phyloP scores from a whole-genome alignment of 2,888 invertebrate genomes.

The Alentia gelatinosa region DNA sequence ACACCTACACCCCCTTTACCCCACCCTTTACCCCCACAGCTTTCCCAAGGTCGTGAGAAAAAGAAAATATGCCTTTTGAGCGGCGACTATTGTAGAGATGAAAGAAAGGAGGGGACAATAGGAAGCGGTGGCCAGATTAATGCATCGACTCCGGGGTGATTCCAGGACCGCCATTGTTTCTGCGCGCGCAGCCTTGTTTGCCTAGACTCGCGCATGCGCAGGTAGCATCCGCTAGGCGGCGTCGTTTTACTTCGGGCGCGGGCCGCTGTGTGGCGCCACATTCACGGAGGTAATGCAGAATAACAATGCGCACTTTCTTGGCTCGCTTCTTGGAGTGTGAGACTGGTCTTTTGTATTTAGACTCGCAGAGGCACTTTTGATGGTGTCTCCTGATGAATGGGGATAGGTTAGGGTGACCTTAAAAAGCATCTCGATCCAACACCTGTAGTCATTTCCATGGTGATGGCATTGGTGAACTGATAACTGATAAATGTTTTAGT shows the following conservation, averaged over 20 bases:
- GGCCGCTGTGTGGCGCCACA: neutral
- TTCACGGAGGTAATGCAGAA: neutral
- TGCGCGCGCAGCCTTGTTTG: neutral
- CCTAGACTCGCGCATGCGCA: neutral
- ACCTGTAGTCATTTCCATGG: no score
- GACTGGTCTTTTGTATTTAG: no score
- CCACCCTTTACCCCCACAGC: neutral
- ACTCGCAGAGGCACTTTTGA: no score
- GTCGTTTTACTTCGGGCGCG: neutral
- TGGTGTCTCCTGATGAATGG: no score
- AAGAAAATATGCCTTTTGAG: neutral
- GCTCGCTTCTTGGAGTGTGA: no score
- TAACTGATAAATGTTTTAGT: no score
- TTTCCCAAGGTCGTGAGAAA: neutral
- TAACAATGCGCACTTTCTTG: neutral
- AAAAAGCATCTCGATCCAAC: no score
- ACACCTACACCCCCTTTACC: neutral
- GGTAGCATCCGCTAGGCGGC: neutral
- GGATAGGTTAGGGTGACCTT: no score
- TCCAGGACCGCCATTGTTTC: neutral
- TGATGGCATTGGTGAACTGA: no score
- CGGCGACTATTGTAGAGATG: neutral
- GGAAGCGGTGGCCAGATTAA: neutral
- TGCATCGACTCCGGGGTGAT: neutral
- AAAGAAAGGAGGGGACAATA: neutral